These are phyloP conservation scores for Automeris io DNA, from an alignment of 2,888 invertebrate species.

Conservation along the genomic window DNA sequence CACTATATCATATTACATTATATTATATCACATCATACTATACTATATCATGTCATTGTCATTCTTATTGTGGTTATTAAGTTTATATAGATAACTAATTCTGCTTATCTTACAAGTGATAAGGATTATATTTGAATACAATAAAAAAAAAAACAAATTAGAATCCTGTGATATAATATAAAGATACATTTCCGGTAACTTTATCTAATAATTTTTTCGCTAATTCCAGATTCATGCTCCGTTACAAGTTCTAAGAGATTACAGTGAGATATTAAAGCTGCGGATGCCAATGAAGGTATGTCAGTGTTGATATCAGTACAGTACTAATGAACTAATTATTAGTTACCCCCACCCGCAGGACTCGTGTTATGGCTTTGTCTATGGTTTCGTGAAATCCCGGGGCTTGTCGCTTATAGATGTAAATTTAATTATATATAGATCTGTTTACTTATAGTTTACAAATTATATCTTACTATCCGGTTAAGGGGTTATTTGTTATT, in stretches of 20 bases:
- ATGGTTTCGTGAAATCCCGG: conserved; percentile 25
- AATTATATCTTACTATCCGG: background rate
- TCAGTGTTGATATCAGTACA: conserved; percentile 2
- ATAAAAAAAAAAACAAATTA: too few relatives aligned
- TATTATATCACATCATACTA: too few relatives aligned
- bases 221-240: conserved; percentile 88
- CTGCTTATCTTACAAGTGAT: too few relatives aligned
- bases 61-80: background rate
- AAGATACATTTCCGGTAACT: conserved; percentile 1
- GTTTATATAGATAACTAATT: too few relatives aligned
- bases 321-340: conserved; percentile 23
- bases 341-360: conserved; percentile 19
- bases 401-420: conserved; percentile 35
- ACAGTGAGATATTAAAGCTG: conserved; percentile 93
- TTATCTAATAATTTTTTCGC: background rate
- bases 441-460: background rate
- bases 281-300: conserved; percentile 94
- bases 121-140: too few relatives aligned
- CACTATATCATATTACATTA: too few relatives aligned
- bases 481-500: background rate
- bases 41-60: too few relatives aligned
- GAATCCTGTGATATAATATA: background rate
- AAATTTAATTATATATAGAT: conserved; percentile 9
- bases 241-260: conserved; percentile 86
- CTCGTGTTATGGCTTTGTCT: conserved; percentile 34